Percentiles rank a stretch among this genome's conserved stretches.
These are phyloP conservation scores for Melanerpes aurifrons DNA, from an alignment of 2,113 vertebrate genomes.

Conservation along the genomic window DNA sequence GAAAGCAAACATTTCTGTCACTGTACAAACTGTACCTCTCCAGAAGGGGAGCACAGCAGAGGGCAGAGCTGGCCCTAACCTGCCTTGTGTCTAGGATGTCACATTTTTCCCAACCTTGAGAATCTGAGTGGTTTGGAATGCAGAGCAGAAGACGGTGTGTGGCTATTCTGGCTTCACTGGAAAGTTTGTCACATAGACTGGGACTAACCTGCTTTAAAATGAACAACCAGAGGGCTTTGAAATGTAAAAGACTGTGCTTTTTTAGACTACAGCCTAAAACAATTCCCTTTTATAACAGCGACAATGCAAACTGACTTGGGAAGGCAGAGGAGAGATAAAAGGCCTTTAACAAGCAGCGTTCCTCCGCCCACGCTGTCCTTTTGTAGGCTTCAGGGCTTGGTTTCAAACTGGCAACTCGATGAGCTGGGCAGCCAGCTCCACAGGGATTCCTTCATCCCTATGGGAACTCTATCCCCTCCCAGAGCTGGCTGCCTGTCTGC, in stretches of 20 bases:
- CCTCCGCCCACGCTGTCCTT: not conserved
- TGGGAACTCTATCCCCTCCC: not conserved
- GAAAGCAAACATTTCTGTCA: not conserved
- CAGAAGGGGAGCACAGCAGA: not conserved
- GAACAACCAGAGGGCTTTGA: conserved; percentile 45
- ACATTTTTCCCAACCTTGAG: not conserved
- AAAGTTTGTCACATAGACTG: not conserved
- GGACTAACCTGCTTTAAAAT: conserved; percentile 15
- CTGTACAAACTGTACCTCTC: not conserved
- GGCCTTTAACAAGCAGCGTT: not conserved
- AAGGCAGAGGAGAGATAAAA: conserved; percentile 46
- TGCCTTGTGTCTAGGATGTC: not conserved
- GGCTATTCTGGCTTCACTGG: not conserved
- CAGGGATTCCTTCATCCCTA: not conserved
- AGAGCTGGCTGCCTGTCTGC: not conserved
- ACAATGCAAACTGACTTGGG: conserved; percentile 30
- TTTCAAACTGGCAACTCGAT: not conserved
- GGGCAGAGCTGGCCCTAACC: not conserved
- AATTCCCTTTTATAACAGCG: not conserved
- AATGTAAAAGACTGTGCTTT: conserved; percentile 29
- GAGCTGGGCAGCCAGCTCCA: not conserved
- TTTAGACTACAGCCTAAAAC: conserved; percentile 20
- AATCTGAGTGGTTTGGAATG: not conserved
- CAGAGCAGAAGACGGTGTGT: not conserved
- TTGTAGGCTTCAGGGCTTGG: not conserved